Conservation (phyloP, 37 sponge, comb jelly and placozoan genomes). For the Ephydatia muelleri region DNA sequence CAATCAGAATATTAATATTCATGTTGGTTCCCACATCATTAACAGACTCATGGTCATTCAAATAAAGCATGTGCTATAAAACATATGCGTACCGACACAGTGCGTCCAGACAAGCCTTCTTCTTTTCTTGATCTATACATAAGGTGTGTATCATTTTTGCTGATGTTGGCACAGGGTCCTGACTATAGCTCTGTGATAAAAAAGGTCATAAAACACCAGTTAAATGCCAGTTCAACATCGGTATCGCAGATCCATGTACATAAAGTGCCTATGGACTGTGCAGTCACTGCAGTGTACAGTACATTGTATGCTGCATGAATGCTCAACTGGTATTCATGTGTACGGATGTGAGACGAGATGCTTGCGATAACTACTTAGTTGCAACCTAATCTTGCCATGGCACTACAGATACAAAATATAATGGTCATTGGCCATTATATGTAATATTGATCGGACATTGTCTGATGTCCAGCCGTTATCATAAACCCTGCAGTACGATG, state of each 20-base stretch:
- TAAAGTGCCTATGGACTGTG: no score
- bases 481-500: not conserved
- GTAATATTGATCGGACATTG: no score
- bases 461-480: no score
- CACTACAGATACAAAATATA: no score
- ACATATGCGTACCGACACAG: conserved; percentile 39
- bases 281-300: not conserved
- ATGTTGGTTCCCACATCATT: not conserved
- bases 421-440: no score
- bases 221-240: not conserved
- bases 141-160: conserved; percentile 80
- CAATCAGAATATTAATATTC: not conserved
- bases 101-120: conserved; percentile 66
- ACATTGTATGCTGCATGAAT: no score
- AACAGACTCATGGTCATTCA: not conserved
- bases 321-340: no score
- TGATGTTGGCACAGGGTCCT: conserved; percentile 65
- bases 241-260: conserved; percentile 3
- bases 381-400: no score
- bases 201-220: not conserved
- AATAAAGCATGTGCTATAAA: not conserved
- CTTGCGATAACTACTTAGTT: no score
- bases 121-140: conserved; percentile 57
- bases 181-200: conserved; percentile 41
- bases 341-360: no score